A percentile compares a stretch with the other conserved stretches of the same genome.
These are phyloP conservation scores for Idaea dimidiata DNA, from an alignment of 2,888 invertebrate species.

Conservation along the genomic window DNA sequence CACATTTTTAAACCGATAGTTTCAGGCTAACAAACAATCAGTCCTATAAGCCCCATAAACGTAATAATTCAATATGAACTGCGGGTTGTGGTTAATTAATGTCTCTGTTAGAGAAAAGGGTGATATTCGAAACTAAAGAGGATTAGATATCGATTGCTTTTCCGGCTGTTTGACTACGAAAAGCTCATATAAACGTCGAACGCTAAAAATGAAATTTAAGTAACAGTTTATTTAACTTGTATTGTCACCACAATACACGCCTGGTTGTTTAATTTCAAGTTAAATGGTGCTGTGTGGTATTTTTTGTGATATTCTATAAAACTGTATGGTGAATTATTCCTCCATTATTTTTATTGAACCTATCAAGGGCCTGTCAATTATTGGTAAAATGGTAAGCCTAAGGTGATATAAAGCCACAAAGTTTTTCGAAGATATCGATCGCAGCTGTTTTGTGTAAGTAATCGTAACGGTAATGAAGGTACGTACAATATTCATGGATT, in stretches of 20 bases:
- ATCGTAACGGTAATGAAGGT: conserved; percentile 33
- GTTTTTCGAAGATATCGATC: conserved; percentile 13
- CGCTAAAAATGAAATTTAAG: no score
- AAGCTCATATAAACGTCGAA: background rate
- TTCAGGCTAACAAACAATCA: background rate
- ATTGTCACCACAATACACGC: no score
- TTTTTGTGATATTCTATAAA: no score
- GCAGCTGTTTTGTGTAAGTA: conserved; percentile 40
- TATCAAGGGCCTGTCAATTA: conserved; percentile 8
- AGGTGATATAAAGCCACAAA: conserved; percentile 15
- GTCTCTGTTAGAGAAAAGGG: conserved; percentile 29
- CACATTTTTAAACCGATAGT: no score
- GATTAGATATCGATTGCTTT: conserved; percentile 51
- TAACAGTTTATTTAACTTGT: no score
- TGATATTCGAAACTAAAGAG: conserved; percentile 59
- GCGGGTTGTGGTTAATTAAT: conserved; percentile 47
- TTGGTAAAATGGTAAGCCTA: background rate
- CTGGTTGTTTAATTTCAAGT: no score
- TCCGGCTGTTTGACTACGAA: conserved; percentile 13
- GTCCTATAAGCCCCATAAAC: background rate
- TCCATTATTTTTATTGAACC: no score
- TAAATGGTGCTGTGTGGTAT: no score
- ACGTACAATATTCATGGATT: conserved; percentile 40
- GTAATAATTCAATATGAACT: conserved; percentile 48
- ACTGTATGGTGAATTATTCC: no score